Evolutionary conservation across 2,113 vertebrate species (phyloP), one percentile per base, ranked within the genome.

Genomic region (Orthonyx spaldingii): DNA sequence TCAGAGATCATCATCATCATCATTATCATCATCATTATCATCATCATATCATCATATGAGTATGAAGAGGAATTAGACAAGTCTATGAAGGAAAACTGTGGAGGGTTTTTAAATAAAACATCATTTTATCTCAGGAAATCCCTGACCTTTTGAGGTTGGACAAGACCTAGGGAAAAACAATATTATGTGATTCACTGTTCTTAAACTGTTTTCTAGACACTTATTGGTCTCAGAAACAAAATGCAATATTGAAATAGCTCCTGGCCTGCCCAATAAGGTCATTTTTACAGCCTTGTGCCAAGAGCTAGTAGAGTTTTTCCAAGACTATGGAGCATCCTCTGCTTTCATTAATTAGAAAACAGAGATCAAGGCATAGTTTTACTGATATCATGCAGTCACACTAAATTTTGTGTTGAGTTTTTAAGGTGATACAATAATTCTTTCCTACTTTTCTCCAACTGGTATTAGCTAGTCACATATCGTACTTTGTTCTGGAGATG

Each of bases 1-100:
- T 37, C 1, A 4, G 10, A 1, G 7, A 33, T 8, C 44, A 35
- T 3, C 18, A 75, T 22, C 30, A 26, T 4, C 24, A 26, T 4
- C 41, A 47, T 2, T n/a, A 16, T 3, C 47, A 11, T 5, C 35
- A 33, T 3, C 32, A 35, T 3, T 22, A 17, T 9, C 15, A 33
- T n/a, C n/a, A n/a, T n/a, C n/a, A n/a, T n/a, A n/a, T 16, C n/a
- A 18, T 4, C 26, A 50, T 27, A 30, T 15, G 8, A 2, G 5
- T 75, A 37, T 41, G n/a, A 65, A 17, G 10, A 28, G 11, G 21
- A 95, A 39, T 6, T 50, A n/a, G 10, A 19, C 3, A 68, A 88
- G 20, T 14, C 19, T 65, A 2, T 42, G 41, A 64, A 28, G 8
- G 10, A 68, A 83, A 79, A n/a, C 3, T 59, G 4, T n/a, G 5